Evolutionary conservation across 2,888 invertebrate genomes (phyloP), one percentile per base, ranked within the genome.

Genomic region (Pyralis farinalis): DNA sequence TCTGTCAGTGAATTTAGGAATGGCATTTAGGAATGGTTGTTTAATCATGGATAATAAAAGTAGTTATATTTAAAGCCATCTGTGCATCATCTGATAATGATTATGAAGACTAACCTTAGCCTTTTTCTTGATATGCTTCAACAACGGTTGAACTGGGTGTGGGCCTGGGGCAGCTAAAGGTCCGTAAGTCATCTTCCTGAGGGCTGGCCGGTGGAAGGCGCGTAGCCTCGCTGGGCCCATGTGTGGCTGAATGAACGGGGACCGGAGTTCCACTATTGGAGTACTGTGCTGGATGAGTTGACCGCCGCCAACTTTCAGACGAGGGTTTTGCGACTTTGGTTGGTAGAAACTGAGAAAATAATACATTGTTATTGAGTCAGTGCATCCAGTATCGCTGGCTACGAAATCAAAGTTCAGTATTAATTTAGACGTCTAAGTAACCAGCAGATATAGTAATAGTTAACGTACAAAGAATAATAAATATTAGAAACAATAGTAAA

Each of bases 261-360:
- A 95, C 16, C 97, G 91, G 1, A 99, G 85, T 73, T 99, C 99
- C 6, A 98, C 97, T 0, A 98, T 97, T 0, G 99, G 99, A 0
- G 98, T 99, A 27, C 99, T 98, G 84, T 99, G 99, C 74, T 99
- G 97, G 44, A 98, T 96, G 1, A 98, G 90, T 76, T 96, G 97
- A 0, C 96, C 97, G 1, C 97, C 97, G 7, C 97, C 96, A 2
- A 97, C 95, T 80, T 96, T 96, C 0, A 96, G 90, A 16, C 96
- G 91, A 9, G 95, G 86, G 7, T 95, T 93, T 7, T 96, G 95
- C 0, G 96, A 95, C 62, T 96, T 95, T 0, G 98, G 95, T 85
- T 95, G 94, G 75, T 99, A 99, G 76, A 92, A 98, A 39, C 98
- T 98, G 78, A 5, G 78, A 73, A 47, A 21, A 28, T 35, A 34